These are phyloP conservation scores for Caenorhabditis parvicauda DNA, from an alignment of 2,888 invertebrate species.

Conservation along the genomic window DNA sequence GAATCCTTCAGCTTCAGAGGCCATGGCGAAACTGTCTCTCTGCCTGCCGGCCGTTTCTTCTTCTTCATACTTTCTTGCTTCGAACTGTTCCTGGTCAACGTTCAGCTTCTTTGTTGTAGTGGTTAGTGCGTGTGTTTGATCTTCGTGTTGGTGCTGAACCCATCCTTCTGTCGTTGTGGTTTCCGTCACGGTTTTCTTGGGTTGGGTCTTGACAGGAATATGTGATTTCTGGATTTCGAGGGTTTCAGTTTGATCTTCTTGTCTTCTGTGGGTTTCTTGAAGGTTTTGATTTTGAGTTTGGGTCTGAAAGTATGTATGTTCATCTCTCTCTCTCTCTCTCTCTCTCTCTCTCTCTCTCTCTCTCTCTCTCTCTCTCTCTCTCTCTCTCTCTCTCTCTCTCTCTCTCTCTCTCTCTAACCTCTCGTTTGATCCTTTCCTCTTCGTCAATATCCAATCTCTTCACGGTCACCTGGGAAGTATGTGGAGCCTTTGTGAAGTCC, in stretches of 20 bases:
- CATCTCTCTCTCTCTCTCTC: too few species aligned
- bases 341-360: too few species aligned
- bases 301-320: too few species aligned
- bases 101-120: conserved; percentile 20
- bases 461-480: conserved; percentile 14
- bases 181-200: conserved; percentile 25
- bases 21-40: conserved; percentile 36
- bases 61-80: conserved; percentile 16
- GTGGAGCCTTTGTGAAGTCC: conserved; percentile 14
- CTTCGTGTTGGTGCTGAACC: conserved; percentile 26
- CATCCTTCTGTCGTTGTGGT: conserved; percentile 33
- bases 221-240: too few species aligned
- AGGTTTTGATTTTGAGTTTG: too few species aligned
- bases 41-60: conserved; percentile 32
- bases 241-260: too few species aligned
- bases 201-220: too few species aligned
- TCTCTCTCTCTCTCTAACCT: conserved; percentile 1
- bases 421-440: conserved; percentile 5
- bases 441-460: conserved; percentile 19
- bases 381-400: conserved; percentile 9
- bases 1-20: conserved; percentile 47
- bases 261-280: too few species aligned
- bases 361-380: conserved; percentile 13
- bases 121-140: conserved; percentile 20
- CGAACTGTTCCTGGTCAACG: conserved; percentile 14